Evolutionary conservation across 2,113 vertebrate species (phyloP).

Genomic region (Sphaerodactylus townsendi): DNA sequence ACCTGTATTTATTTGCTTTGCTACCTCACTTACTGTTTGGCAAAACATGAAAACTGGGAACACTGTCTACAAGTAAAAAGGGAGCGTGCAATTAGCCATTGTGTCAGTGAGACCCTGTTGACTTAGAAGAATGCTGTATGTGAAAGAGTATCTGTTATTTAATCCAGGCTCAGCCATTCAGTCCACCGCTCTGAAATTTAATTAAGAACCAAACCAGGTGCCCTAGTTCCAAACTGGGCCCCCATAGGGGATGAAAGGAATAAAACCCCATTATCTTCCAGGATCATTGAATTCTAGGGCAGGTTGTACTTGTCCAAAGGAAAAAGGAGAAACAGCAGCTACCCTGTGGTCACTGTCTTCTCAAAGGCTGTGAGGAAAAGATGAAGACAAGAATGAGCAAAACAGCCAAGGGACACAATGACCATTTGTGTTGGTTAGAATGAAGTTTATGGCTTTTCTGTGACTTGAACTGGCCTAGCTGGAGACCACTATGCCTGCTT

Average conservation of each 20-base stretch:
- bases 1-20: constrained; percentile 31
- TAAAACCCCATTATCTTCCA: background rate
- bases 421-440: background rate
- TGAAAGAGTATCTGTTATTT: constrained; percentile 14
- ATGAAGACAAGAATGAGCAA: background rate
- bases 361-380: background rate
- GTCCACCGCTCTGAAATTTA: constrained; percentile 11
- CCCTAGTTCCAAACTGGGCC: background rate
- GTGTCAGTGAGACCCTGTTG: background rate
- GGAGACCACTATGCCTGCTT: background rate
- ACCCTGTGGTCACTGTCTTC: background rate
- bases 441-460: background rate
- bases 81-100: constrained; percentile 14
- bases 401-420: background rate
- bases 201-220: constrained; percentile 9
- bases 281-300: background rate
- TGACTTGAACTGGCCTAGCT: background rate
- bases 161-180: constrained; percentile 18
- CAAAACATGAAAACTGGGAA: background rate
- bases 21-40: constrained; percentile 1
- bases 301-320: background rate
- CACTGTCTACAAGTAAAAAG: background rate
- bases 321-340: background rate
- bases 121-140: constrained; percentile 2
- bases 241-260: background rate